These are phyloP conservation scores for Phortica okadai DNA, from an alignment of 2,888 invertebrate species.

Conservation along the genomic window DNA sequence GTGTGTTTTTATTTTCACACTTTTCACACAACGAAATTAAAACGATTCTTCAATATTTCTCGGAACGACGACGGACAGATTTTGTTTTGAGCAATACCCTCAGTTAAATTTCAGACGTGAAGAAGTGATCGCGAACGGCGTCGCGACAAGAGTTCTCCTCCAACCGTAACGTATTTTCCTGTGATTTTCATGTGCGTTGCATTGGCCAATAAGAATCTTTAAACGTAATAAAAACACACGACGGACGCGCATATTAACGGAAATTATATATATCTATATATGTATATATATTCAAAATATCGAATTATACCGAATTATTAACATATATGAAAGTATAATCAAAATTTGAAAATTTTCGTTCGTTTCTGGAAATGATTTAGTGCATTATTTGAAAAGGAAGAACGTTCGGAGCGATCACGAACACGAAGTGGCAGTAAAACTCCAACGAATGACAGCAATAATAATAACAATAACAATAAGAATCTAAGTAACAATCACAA, in stretches of 20 bases:
- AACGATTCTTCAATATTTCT: slow-evolving; percentile 69
- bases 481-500: slow-evolving; percentile 46
- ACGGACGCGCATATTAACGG: slow-evolving; percentile 7
- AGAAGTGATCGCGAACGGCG: slow-evolving; percentile 66
- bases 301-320: background rate
- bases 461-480: slow-evolving; percentile 35
- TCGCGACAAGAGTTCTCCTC: slow-evolving; percentile 9
- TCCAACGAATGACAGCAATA: slow-evolving; percentile 61
- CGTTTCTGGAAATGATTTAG: background rate
- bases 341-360: background rate
- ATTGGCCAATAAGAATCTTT: background rate
- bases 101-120: slow-evolving; percentile 70
- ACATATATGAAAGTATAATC: background rate
- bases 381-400: background rate
- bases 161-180: background rate
- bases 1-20: slow-evolving; percentile 55
- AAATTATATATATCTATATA: background rate
- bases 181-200: background rate
- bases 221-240: background rate
- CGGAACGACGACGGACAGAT: slow-evolving; percentile 38
- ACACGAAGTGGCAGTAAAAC: slow-evolving; percentile 63
- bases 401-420: slow-evolving; percentile 42
- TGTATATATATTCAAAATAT: slow-evolving; percentile 6
- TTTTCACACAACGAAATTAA: slow-evolving; percentile 63
- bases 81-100: slow-evolving; percentile 48